Base-by-base conservation (phyloP, 2,797 vertebrate genomes). In the Xerus rutilus region DNA sequence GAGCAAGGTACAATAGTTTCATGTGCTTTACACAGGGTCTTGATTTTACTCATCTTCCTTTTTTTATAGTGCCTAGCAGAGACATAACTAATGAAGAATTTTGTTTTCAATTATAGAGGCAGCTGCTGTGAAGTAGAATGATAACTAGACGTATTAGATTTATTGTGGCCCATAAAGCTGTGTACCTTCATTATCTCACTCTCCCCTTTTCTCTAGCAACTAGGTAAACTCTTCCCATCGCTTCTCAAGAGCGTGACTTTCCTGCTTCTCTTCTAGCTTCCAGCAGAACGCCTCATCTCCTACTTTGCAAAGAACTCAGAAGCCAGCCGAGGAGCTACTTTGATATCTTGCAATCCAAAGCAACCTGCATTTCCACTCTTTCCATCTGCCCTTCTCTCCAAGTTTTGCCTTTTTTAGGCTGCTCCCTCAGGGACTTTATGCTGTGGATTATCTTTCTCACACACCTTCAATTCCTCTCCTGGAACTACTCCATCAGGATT, bases 141-240 rank as follows among this genome's bases (percentile, higher is more conserved):
- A 62, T 25, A 81, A 45, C 17, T 28, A 35, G 43, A 28, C 69
- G 59, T 49, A 39, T 2, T 28, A 62, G 89, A 65, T 1, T 35
- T 49, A 12, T 0, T 0, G 0, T 35, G 49, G 32, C 5, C 47
- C 18, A 2, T 2, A 35, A 67, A 54, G n/a, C 47, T 9, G 49
- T 0, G 62, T 1, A 3, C 59, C 43, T 62, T 54, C 88, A 62
- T n/a, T 7, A 21, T 1, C 35, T 39, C 7, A 35, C 13, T 28
- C 23, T 43, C 30, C 74, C 8, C n/a, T 73, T 49, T 32, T 70
- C 72, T 20, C 35, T 47, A 15, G 23, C 39, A 49, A 47, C 77
- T 17, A 14, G 1, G n/a, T 5, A 39, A 74, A 21, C 69, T 39
- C 59, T 45, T 49, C 49, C 47, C 43, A 35, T 20, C 7, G 7